Base-by-base conservation (phyloP, 2,113 vertebrate species). In the human region DNA sequence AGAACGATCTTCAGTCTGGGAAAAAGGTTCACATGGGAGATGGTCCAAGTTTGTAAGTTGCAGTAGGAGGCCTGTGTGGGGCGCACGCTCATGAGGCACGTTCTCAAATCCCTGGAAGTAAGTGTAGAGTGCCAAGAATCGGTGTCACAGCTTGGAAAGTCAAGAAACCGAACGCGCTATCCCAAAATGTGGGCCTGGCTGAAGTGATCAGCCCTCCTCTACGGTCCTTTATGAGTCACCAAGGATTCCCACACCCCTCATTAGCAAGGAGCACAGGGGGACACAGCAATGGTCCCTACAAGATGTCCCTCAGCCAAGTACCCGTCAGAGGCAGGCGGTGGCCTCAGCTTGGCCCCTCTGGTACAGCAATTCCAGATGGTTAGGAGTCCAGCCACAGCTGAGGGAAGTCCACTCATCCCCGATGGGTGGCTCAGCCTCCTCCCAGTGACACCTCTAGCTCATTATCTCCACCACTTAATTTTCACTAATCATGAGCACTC, bases 31-130 rank as follows among this genome's bases (percentile, higher is more conserved):
- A 43, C 43, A 8, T n/a, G 40, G 93, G 92, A 96, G 59, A 55
- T 3, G 20, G 35, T 52, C 79, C 94, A 86, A 68, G 82, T 89
- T 17, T 96, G 75, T 84, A 48, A 93, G 61, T 91, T 89, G 89
- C 48, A 91, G 90, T n/a, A 43, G 93, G 61, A 97, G 70, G 79
- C 75, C 4, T 0, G 50, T n/a, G 45, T 1, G 2, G 68, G 66
- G 50, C 40, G 14, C 35, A 2, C 0, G 45, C 66, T 78, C 55
- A 5, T 9, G 32, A 94, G 40, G 11, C 52, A 27, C 4, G 17
- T 57, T 92, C 89, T 93, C 90, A 75, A 9, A 72, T 86, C 82
- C 90, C 87, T 59, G 18, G 87, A 87, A 50, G 50, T 40, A 80
- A 89, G 83, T 27, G 75, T 68, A 64, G 52, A 82, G 40, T 89